Base-by-base conservation (phyloP, 2,113 vertebrate genomes). In the Aegotheles bennettii region DNA sequence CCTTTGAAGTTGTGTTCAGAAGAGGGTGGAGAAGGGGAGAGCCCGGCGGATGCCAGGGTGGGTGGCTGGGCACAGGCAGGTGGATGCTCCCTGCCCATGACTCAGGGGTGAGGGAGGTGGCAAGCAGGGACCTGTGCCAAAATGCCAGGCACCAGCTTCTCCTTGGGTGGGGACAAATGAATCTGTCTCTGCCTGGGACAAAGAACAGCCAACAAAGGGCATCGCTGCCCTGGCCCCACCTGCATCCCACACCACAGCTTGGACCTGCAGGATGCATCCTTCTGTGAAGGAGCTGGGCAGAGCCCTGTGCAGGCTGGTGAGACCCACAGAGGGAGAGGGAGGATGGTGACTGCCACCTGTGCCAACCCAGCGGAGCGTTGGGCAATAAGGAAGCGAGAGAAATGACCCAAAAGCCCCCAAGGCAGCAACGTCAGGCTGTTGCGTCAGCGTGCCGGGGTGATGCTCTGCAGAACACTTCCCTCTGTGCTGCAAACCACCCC, bases 381-480 rank as follows among this genome's bases (percentile, higher is more conserved):
- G 71, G 92, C 90, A 97, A 97, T 88, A 59, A 90, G 95, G 95
- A 97, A 96, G 67, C 2, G 28, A 90, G 71, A 92, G 33, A 74
- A 93, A 74, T 59, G 79, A 77, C 90, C 2, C 1, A 88, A 92
- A 83, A 90, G 20, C 1, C 24, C 78, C 45, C 67, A 57, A 80
- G 94, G 88, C 88, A 53, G 79, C 75, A 45, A 35, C 1, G 11
- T 61, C 70, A 69, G 57, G 42, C 24, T 2, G 3, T 92, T 95
- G 90, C 26, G 0, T 80, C 94, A 94, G 75, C 9, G 4, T 0
- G 4, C 45, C 4, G 3, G 53, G 53, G 78, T 73, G 93, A 87
- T 54, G 36, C 77, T 43, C 11, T 60, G 90, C 77, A 64, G 60
- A 25, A 25, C 75, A 6, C 29, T 92, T 92, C 88, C 82, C 85